Base-by-base conservation (phyloP, 2,113 vertebrate species). In the Phalacrocorax brasilianus region DNA sequence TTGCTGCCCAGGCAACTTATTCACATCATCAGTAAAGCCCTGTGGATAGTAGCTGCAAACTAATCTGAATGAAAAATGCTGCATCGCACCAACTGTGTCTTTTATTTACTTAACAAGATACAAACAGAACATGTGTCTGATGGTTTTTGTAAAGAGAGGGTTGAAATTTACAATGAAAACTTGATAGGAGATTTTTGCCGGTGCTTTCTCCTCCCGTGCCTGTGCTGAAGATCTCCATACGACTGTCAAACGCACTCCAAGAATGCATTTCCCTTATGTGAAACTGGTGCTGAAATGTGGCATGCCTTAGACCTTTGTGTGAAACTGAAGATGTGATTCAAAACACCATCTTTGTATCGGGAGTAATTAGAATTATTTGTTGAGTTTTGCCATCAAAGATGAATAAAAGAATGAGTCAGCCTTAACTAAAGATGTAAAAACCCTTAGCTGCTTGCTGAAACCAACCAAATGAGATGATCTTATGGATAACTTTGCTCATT, bases 1-100 rank as follows among this genome's bases (percentile, higher is more conserved):
- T 88, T 88, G 90, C 93, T 95, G 86, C 90, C 72, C 85, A 79
- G 95, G 75, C 93, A 94, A 95, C 84, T 81, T 75, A 85, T 21
- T 79, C 65, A 77, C 71, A 85, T 92, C 84, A 70, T 73, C 61
- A 26, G n/a, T 27, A 88, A 88, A 95, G 81, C 81, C 88, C 74
- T 61, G 50, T 22, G 84, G 62, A 76, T 22, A 74, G 81, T 28
- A n/a, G 42, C 44, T 71, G 79, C 42, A 53, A 83, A 63, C n/a
- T 55, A 19, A 66, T 45, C n/a, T 67, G 68, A 90, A 76, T 45
- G 49, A 89, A 82, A 73, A 87, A 33, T 32, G 49, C 27, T 47
- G 42, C 65, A 42, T 76, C 65, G 90, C 79, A 55, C 42, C 47
- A 83, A 40, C 63, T 73, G 42, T 52, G 49, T 59, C 58, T 82